A percentile compares a stretch with the other conserved stretches of the same genome.
These are phyloP conservation scores for Epirrita christyi DNA, from an alignment of 2,888 invertebrate species.

Conservation along the genomic window DNA sequence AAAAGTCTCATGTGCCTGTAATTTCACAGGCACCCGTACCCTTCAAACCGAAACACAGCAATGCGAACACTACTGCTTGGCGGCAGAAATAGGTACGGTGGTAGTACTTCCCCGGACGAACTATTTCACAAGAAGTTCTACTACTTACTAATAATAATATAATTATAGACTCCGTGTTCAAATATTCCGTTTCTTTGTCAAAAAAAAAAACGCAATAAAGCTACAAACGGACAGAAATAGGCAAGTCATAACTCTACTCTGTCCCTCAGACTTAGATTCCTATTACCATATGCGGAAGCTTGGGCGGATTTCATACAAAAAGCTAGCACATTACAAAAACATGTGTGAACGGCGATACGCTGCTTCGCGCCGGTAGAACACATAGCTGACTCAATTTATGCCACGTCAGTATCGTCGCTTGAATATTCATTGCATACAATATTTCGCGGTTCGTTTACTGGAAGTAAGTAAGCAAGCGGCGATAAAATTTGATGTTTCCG, in stretches of 20 bases:
- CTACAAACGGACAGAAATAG: constrained; percentile 5
- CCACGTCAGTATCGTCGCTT: constrained; percentile 60
- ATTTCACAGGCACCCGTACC: too few relatives aligned
- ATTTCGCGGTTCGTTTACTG: constrained; percentile 47
- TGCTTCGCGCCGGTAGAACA: constrained; percentile 23
- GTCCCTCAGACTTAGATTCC: constrained; percentile 16
- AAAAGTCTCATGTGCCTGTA: too few relatives aligned
- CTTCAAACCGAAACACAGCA: too few relatives aligned
- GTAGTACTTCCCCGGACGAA: too few relatives aligned
- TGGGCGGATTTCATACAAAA: constrained; percentile 23
- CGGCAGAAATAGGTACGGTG: too few relatives aligned
- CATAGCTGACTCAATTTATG: constrained; percentile 57
- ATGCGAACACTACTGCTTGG: too few relatives aligned
- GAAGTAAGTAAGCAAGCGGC: constrained; percentile 30
- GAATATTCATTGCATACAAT: constrained; percentile 68
- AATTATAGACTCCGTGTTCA: too few relatives aligned
- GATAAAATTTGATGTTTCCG: constrained; percentile 29
- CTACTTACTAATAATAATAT: too few relatives aligned
- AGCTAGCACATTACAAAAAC: constrained; percentile 28
- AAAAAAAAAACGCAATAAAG: neutral
- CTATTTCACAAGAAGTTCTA: too few relatives aligned
- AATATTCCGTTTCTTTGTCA: too few relatives aligned
- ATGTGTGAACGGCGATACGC: constrained; percentile 29
- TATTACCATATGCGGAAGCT: constrained; percentile 25
- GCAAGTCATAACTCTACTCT: constrained; percentile 25